These are phyloP conservation scores for Drosophila crucigera DNA, from an alignment of 2,888 invertebrate genomes.

Conservation along the genomic window DNA sequence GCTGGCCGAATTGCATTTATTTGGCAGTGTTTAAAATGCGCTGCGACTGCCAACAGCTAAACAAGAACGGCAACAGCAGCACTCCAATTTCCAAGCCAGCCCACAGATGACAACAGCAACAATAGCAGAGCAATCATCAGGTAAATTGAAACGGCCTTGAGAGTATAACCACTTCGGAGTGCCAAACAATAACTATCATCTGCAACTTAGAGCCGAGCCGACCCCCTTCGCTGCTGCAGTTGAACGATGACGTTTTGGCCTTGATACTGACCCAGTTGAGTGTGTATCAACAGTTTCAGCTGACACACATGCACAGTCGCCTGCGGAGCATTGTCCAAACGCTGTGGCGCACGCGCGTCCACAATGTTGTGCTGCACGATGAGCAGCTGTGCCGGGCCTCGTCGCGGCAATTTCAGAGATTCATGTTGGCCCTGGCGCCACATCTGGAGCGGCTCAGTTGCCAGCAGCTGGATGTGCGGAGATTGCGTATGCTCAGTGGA, in stretches of 20 bases:
- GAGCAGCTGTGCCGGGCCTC: conserved; percentile 50
- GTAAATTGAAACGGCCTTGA: conserved; percentile 38
- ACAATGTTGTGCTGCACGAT: conserved; percentile 55
- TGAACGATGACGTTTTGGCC: conserved; percentile 77
- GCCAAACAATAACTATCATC: background rate
- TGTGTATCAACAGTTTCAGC: conserved; percentile 69
- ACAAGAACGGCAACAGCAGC: conserved; percentile 1
- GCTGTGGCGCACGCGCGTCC: conserved; percentile 69
- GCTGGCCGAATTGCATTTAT: conserved; percentile 46
- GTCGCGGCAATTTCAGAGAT: conserved; percentile 54
- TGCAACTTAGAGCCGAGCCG: conserved; percentile 4
- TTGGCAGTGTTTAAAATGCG: conserved; percentile 54
- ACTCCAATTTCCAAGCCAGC: background rate
- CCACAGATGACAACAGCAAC: conserved; percentile 56
- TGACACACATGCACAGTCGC: conserved; percentile 66
- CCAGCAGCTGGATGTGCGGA: conserved; percentile 57
- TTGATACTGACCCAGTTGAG: conserved; percentile 66
- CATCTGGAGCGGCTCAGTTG: conserved; percentile 67
- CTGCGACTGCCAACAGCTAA: conserved; percentile 32
- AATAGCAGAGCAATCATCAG: conserved; percentile 38
- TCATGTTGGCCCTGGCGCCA: conserved; percentile 58
- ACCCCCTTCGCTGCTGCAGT: conserved; percentile 59
- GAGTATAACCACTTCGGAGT: background rate
- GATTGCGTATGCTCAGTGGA: conserved; percentile 61
- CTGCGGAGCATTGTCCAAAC: conserved; percentile 63